Percentiles rank a stretch among this genome's conserved stretches.
Conservation (phyloP, 2,888 invertebrate species). For the Ectobius pallidus region DNA sequence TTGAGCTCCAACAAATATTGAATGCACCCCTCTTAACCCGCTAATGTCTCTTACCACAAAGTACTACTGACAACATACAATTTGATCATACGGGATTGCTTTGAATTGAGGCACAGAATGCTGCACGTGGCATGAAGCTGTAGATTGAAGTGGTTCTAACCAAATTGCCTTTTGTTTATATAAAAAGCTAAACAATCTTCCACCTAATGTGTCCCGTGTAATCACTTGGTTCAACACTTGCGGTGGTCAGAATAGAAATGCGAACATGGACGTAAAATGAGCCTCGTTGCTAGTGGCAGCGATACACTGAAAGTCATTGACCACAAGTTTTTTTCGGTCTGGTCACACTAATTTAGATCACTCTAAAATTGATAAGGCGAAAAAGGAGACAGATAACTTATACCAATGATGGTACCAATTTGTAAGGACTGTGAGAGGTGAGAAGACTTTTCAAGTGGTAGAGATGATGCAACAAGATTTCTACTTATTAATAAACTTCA, state of each 20-base stretch:
- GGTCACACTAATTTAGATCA: neutral
- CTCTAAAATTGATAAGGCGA: neutral
- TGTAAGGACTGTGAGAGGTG: neutral
- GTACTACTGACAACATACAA: neutral
- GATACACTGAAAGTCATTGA: neutral
- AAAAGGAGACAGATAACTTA: neutral
- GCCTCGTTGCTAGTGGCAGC: neutral
- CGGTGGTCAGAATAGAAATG: neutral
- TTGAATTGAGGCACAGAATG: neutral
- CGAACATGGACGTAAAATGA: neutral
- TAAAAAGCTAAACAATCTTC: neutral
- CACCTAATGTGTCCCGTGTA: slow-evolving; percentile 1
- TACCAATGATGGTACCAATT: slow-evolving; percentile 8
- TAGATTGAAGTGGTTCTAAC: neutral
- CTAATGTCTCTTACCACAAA: neutral
- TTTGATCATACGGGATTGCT: neutral
- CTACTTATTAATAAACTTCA: too few species aligned
- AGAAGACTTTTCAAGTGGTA: neutral
- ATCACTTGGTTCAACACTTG: neutral
- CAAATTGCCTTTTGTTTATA: neutral
- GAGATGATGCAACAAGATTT: neutral
- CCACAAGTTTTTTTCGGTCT: neutral
- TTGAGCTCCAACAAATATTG: neutral
- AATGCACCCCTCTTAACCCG: neutral
- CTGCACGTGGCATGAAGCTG: neutral